A percentile compares a stretch with the other conserved stretches of the same genome.
These are phyloP conservation scores for Dissostichus mawsoni DNA, from an alignment of 2,113 vertebrate genomes.

Conservation along the genomic window DNA sequence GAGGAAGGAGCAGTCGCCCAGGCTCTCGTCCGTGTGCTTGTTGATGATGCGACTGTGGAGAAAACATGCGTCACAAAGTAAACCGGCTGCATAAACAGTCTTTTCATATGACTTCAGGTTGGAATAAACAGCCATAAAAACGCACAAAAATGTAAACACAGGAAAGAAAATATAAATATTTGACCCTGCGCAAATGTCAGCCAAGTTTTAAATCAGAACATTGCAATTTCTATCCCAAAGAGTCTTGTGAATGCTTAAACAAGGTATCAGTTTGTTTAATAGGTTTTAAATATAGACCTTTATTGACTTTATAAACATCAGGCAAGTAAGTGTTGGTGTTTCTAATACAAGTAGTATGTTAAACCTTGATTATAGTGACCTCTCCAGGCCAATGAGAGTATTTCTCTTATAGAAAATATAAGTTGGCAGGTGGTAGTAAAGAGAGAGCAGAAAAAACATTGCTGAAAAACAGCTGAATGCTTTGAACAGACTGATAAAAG, in stretches of 20 bases:
- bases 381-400: neutral
- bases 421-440: no score
- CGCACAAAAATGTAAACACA: neutral
- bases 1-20: conserved; percentile 95
- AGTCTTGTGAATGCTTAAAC: no score
- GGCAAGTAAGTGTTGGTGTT: neutral
- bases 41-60: conserved; percentile 91
- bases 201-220: neutral
- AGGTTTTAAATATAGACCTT: no score
- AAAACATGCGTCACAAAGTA: neutral
- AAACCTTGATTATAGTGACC: conserved; percentile 4
- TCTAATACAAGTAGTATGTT: neutral
- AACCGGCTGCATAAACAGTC: neutral
- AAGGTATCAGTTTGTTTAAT: no score
- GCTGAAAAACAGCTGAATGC: no score
- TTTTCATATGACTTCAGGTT: neutral
- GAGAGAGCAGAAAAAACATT: neutral
- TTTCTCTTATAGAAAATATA: neutral
- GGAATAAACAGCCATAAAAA: neutral
- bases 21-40: conserved; percentile 94
- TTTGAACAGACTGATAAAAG: neutral
- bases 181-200: neutral
- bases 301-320: no score
- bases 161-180: neutral
- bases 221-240: no score